Evolutionary conservation across 2,113 vertebrate species (phyloP).

Genomic region (Myxocyprinus asiaticus): DNA sequence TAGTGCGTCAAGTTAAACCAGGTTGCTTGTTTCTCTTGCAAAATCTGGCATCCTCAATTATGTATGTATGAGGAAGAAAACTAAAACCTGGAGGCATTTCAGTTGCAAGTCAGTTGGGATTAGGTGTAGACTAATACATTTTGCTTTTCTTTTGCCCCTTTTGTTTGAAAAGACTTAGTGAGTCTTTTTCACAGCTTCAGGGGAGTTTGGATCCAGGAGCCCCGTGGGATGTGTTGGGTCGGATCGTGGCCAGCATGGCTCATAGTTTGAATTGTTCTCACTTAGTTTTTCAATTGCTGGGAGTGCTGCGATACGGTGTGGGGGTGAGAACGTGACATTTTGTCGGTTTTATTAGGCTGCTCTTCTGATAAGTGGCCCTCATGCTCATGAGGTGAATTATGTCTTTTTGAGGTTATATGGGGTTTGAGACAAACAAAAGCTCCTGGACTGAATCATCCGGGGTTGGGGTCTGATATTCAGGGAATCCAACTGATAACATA

Average conservation of each 20-base stretch:
- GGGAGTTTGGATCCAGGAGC: conserved; percentile 27
- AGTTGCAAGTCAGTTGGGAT: conserved; percentile 44
- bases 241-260: conserved; percentile 36
- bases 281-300: conserved; percentile 52
- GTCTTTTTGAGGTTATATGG: conserved; percentile 33
- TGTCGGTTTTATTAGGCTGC: conserved; percentile 50
- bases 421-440: not conserved
- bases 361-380: conserved; percentile 43
- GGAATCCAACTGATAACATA: too few species aligned
- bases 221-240: conserved; percentile 19
- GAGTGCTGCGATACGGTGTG: conserved; percentile 28
- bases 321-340: conserved; percentile 18
- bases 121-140: conserved; percentile 48
- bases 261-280: conserved; percentile 53
- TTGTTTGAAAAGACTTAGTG: conserved; percentile 29
- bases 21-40: too few species aligned
- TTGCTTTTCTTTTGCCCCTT: conserved; percentile 48
- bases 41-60: too few species aligned
- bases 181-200: conserved; percentile 32
- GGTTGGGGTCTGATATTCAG: not conserved
- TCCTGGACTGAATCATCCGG: not conserved
- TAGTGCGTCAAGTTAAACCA: too few species aligned
- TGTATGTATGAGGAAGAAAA: too few species aligned
- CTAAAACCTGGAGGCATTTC: conserved; percentile 40
- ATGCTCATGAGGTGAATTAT: conserved; percentile 36